Conservation (phyloP, 1,140 invertebrate genomes). For the Lepidurus couesii region DNA sequence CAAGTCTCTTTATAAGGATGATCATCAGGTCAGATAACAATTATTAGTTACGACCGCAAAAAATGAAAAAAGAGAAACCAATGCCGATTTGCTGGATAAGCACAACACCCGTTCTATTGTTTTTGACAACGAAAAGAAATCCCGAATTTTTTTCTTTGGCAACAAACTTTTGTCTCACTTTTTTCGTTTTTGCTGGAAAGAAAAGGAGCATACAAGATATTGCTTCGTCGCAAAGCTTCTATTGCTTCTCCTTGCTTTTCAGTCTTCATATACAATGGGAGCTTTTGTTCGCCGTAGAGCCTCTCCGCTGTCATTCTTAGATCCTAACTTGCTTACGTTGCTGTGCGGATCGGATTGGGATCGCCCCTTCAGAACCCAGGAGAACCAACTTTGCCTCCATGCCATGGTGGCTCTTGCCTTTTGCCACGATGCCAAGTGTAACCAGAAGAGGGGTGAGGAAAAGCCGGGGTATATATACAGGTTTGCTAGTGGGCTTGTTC, state of each 20-base stretch:
- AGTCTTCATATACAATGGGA: background rate
- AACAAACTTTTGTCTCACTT: too few species aligned
- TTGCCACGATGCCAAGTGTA: background rate
- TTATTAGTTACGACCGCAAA: too few species aligned
- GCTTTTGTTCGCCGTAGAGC: background rate
- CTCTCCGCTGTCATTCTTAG: background rate
- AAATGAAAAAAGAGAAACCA: too few species aligned
- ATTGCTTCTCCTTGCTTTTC: background rate
- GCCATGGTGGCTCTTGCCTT: background rate
- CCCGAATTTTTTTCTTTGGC: too few species aligned
- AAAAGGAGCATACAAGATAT: background rate
- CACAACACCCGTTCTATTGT: too few species aligned
- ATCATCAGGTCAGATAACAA: too few species aligned
- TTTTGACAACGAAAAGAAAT: too few species aligned
- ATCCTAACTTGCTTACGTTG: constrained; percentile 1
- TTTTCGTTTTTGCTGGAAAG: too few species aligned
- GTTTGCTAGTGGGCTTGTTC: constrained; percentile 16
- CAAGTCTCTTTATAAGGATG: too few species aligned
- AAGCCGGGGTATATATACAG: background rate
- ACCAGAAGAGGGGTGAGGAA: background rate
- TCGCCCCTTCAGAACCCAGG: background rate
- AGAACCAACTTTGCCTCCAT: background rate
- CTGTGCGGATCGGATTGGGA: constrained; percentile 3
- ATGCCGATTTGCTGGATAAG: too few species aligned
- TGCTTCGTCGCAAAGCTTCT: background rate